A percentile compares a stretch with the other conserved stretches of the same genome.
These are phyloP conservation scores for Microtus agrestis DNA, from an alignment of 2,797 vertebrate species.

Conservation along the genomic window DNA sequence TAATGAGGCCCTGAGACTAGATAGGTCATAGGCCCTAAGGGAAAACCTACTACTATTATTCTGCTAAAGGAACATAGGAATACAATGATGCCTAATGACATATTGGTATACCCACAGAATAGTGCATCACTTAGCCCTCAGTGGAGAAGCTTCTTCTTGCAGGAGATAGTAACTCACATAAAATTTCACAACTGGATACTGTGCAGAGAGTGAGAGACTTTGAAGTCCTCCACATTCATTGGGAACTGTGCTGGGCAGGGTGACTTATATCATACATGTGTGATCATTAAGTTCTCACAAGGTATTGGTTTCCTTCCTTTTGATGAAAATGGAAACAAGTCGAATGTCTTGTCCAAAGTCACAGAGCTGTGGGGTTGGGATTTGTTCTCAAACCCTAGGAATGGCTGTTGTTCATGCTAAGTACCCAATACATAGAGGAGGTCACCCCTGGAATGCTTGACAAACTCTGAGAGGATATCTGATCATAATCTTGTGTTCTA, in stretches of 20 bases:
- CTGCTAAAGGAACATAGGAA: neutral
- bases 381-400: neutral
- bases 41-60: neutral
- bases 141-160: neutral
- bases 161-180: neutral
- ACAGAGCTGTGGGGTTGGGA: neutral
- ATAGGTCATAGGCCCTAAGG: neutral
- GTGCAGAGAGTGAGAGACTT: neutral
- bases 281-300: neutral
- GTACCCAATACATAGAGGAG: neutral
- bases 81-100: neutral
- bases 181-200: neutral
- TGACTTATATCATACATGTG: neutral
- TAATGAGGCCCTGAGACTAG: neutral
- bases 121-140: neutral
- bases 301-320: neutral
- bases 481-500: neutral
- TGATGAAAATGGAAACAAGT: constrained; percentile 6
- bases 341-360: neutral
- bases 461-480: neutral
- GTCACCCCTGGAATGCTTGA: neutral
- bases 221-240: neutral
- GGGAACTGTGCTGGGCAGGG: neutral
- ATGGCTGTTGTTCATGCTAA: neutral
- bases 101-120: neutral